Evolutionary conservation across 2,888 invertebrate genomes (phyloP).

Genomic region (Hypolimnas misippus): DNA sequence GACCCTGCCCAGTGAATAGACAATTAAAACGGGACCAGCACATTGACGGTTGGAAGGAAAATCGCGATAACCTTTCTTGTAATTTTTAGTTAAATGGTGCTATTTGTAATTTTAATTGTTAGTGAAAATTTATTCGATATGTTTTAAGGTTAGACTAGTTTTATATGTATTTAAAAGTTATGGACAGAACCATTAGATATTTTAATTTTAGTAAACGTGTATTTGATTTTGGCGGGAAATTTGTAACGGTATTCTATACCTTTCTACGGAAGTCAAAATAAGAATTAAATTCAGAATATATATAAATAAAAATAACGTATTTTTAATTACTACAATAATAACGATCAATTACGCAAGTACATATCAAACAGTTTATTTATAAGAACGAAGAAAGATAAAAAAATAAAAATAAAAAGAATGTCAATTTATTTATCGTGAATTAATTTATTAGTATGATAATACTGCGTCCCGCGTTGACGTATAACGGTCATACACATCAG

Average conservation of each 20-base stretch:
- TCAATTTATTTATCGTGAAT: not conserved
- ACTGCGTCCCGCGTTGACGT: conserved; percentile 50
- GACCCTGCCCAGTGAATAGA: conserved; percentile 70
- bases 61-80: conserved; percentile 75
- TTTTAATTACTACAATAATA: too few relatives aligned
- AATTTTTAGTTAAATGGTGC: conserved; percentile 36
- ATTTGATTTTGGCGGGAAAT: not conserved
- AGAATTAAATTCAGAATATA: too few relatives aligned
- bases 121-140: conserved; percentile 26
- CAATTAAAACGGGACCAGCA: conserved; percentile 80
- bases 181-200: not conserved
- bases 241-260: not conserved
- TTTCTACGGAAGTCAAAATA: too few relatives aligned
- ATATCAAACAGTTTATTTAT: too few relatives aligned
- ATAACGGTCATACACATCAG: conserved; percentile 66
- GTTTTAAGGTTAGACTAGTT: conserved; percentile 6
- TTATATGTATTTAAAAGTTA: not conserved
- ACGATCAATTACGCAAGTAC: too few relatives aligned
- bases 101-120: conserved; percentile 38
- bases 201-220: too few relatives aligned
- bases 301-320: too few relatives aligned
- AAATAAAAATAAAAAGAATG: not conserved
- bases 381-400: too few relatives aligned
- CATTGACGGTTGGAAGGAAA: conserved; percentile 71
- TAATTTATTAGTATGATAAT: conserved; percentile 4